phyloP scores from a whole-genome alignment of 1,140 invertebrate species.

The Calliopsis andreniformis region DNA sequence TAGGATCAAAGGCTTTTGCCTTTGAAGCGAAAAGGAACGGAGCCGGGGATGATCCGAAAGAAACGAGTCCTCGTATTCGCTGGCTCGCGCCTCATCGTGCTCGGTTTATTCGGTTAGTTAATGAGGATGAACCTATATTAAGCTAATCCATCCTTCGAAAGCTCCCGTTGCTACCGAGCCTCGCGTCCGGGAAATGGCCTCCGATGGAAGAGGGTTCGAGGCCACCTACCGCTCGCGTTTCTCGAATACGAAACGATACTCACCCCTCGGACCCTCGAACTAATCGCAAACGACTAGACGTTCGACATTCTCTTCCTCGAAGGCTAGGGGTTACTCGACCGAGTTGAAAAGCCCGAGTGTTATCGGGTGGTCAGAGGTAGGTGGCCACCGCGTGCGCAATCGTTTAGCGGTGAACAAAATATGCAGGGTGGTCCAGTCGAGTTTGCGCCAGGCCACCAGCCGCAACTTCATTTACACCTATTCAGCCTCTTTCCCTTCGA shows the following conservation, averaged over 20 bases:
- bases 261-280: not conserved
- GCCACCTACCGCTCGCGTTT: not conserved
- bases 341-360: conserved; percentile 54
- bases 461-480: conserved; percentile 81
- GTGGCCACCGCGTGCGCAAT: conserved; percentile 41
- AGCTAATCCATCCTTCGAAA: conserved; percentile 60
- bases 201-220: too few species aligned
- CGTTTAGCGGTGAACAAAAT: conserved; percentile 55
- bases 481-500: conserved; percentile 69
- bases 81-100: conserved; percentile 53
- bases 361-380: conserved; percentile 29
- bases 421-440: conserved; percentile 66
- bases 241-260: not conserved
- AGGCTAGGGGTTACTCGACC: too few species aligned
- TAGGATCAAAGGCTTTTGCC: conserved; percentile 20
- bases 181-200: too few species aligned
- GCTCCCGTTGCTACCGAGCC: not conserved
- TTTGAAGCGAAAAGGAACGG: conserved; percentile 9
- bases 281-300: not conserved
- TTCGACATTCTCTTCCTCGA: not conserved
- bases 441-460: conserved; percentile 67
- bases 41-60: conserved; percentile 58
- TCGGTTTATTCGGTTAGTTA: conserved; percentile 71
- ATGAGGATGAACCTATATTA: conserved; percentile 74
- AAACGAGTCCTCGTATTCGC: conserved; percentile 60